Evolutionary conservation across 2,797 vertebrate species (phyloP), one percentile per base, ranked within the genome.

Genomic region (Myiotriccus ornatus): DNA sequence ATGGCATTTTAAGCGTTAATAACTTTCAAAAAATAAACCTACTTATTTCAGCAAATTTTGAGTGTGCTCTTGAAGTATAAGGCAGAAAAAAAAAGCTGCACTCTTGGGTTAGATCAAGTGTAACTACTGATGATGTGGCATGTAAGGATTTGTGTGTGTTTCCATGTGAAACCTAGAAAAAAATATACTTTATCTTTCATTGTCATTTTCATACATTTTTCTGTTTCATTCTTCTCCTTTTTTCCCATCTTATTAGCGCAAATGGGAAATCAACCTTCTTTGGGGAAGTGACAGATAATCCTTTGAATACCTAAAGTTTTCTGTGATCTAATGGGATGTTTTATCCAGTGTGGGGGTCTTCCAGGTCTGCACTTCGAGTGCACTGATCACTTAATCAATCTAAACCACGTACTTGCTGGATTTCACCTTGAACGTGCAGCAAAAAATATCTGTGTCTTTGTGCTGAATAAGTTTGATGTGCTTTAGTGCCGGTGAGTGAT

Each of bases 401-500:
- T 79, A 78, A 90, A 94, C 14, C 3, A 5, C 23, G 14, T 18
- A 28, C 64, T 79, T 2, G 2, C 47, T 79, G 81, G 39, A 43
- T 85, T 88, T 89, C 39, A 56, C 60, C 63, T 43, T 20, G 37
- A 76, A 60, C 41, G 4, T 39, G 35, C 55, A 23, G 43, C 77
- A 80, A 67, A 55, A 57, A 55, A 32, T 77, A 12, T 22, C 27
- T 27, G 12, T 95, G 62, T 37, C 62, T 60, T n/a, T 95, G 55
- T 81, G 39, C 81, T 97, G 74, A 97, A 13, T 59, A 68, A 89
- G 55, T 92, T 5, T 95, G 69, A 69, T 96, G 79, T 97, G 71
- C 93, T 97, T 81, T 70, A 98, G 98, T 97, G 88, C 93, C 97
- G 0, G 21, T 95, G 10, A 98, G 98, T 12, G 98, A 98, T 37